Percentiles rank a stretch among this genome's conserved stretches.
phyloP scores from a whole-genome alignment of 2,797 vertebrate species.

The Falco cherrug region DNA sequence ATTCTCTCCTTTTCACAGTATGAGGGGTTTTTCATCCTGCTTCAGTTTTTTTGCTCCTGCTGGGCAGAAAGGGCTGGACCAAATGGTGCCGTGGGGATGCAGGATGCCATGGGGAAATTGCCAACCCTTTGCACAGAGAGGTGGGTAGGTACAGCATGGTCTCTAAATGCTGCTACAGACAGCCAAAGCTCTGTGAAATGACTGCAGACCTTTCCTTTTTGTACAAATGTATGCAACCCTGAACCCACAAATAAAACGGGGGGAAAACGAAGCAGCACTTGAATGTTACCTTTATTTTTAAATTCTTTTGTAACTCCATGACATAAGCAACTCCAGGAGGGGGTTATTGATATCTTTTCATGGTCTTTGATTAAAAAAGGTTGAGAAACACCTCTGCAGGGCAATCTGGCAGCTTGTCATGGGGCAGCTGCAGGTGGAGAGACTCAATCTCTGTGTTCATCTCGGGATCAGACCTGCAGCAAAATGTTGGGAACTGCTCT shows the following conservation, averaged over 20 bases:
- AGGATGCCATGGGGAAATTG: accelerated
- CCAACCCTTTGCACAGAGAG: not conserved
- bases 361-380: not conserved
- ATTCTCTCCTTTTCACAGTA: not conserved
- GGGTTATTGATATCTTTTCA: not conserved
- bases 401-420: not conserved
- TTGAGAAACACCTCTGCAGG: not conserved
- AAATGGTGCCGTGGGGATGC: accelerated
- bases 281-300: not conserved
- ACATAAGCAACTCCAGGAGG: not conserved
- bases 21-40: not conserved
- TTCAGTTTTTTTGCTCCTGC: not conserved
- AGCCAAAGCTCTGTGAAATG: not conserved
- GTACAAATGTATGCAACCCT: not conserved
- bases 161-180: not conserved
- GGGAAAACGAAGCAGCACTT: not conserved
- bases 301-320: not conserved
- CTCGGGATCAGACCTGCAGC: not conserved
- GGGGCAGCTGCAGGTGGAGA: not conserved
- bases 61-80: not conserved
- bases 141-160: not conserved
- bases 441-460: not conserved
- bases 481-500: not conserved
- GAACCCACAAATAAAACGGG: not conserved
- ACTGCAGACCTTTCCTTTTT: not conserved